Percentiles rank a stretch among this genome's conserved stretches.
Evolutionary conservation across 2,888 invertebrate species (phyloP).

Genomic region (Tridacna gigas): DNA sequence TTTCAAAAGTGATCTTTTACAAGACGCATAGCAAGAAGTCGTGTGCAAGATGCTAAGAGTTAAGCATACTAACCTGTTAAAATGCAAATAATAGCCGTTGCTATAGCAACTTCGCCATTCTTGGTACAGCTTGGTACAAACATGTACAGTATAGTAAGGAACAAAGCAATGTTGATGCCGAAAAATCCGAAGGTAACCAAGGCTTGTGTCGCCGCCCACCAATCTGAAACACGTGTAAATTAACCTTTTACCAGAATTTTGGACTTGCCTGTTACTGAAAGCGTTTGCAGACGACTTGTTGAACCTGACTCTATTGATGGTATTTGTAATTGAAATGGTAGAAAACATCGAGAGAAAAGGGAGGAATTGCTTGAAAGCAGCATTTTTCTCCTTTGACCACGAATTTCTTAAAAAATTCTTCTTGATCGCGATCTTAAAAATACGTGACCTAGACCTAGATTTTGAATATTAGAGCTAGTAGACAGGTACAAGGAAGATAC

Average conservation of each 20-base stretch:
- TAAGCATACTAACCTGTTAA: constrained; percentile 58
- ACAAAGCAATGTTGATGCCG: constrained; percentile 64
- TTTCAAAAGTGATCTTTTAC: not conserved
- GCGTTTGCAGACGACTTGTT: too few relatives aligned
- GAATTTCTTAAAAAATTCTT: too few relatives aligned
- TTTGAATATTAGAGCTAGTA: too few relatives aligned
- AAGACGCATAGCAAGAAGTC: not conserved
- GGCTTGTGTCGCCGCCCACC: constrained; percentile 70
- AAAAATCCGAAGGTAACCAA: constrained; percentile 70
- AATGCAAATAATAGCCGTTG: constrained; percentile 65
- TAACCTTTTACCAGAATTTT: not conserved
- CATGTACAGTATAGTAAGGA: constrained; percentile 65
- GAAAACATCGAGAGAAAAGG: too few relatives aligned
- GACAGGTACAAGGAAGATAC: too few relatives aligned
- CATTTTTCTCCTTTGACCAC: too few relatives aligned
- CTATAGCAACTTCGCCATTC: constrained; percentile 66
- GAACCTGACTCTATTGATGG: too few relatives aligned
- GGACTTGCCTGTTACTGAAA: too few relatives aligned
- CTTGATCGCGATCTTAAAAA: too few relatives aligned
- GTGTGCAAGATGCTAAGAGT: constrained; percentile 1
- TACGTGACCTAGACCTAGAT: too few relatives aligned
- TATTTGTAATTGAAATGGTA: too few relatives aligned
- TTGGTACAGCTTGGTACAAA: constrained; percentile 65
- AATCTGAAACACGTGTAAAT: constrained; percentile 58
- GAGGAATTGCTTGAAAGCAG: too few relatives aligned